Evolutionary conservation across 2,797 vertebrate genomes (phyloP).

Genomic region (Amniataba percoides): DNA sequence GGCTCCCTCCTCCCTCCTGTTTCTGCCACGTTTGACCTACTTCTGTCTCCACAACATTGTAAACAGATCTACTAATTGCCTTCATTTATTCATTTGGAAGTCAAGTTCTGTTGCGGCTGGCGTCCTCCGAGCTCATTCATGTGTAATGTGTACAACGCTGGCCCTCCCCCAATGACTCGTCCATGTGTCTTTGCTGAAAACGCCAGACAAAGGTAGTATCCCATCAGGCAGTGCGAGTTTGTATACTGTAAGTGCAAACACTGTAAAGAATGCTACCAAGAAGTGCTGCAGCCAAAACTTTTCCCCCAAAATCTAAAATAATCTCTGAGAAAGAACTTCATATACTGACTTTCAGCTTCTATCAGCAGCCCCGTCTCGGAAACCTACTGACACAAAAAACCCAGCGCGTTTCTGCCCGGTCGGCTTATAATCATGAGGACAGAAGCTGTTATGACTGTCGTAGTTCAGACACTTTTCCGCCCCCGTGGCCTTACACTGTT

Average conservation of each 20-base stretch:
- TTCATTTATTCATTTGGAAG: constrained; percentile 87
- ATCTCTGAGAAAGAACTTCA: constrained; percentile 28
- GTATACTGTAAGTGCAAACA: constrained; percentile 25
- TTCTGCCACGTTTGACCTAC: constrained; percentile 81
- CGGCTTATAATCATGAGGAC: constrained; percentile 57
- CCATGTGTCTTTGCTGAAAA: constrained; percentile 39
- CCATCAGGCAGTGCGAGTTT: constrained; percentile 34
- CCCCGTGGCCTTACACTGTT: constrained; percentile 60
- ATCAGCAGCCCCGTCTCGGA: not conserved
- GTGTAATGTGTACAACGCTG: constrained; percentile 75
- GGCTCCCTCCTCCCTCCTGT: constrained; percentile 67
- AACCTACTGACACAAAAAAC: constrained; percentile 30
- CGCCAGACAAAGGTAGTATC: constrained; percentile 53
- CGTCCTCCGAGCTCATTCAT: constrained; percentile 78
- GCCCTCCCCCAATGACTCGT: constrained; percentile 32
- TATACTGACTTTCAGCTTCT: constrained; percentile 18
- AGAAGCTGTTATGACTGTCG: constrained; percentile 64
- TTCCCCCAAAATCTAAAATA: not conserved
- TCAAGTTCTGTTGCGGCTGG: constrained; percentile 80
- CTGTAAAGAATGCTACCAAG: not conserved
- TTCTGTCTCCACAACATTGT: constrained; percentile 82
- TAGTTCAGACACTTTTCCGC: constrained; percentile 57
- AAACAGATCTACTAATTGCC: constrained; percentile 86
- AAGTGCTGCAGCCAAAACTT: constrained; percentile 8
- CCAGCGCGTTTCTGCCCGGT: constrained; percentile 23